Percentiles rank a stretch among this genome's conserved stretches.
phyloP scores from a whole-genome alignment of 64 coral and sea anemone species.

The Dendronephthya gigantea region DNA sequence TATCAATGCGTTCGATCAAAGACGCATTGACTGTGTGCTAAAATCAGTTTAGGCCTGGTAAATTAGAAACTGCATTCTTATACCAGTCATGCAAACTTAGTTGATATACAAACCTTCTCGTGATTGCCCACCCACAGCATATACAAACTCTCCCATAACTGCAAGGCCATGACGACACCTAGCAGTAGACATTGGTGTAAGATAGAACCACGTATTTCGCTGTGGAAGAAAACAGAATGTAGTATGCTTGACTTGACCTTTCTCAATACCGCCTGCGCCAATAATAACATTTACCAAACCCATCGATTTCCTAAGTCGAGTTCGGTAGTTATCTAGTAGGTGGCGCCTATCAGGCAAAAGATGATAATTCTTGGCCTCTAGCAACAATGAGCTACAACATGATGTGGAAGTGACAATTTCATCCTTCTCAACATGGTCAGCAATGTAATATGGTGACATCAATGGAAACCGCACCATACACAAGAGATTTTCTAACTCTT shows the following conservation, averaged over 20 bases:
- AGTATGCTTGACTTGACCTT: constrained; percentile 59
- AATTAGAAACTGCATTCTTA: too few relatives aligned
- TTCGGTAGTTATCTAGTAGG: constrained; percentile 80
- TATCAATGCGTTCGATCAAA: too few relatives aligned
- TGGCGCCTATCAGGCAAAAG: constrained; percentile 90
- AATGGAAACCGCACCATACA: constrained; percentile 52
- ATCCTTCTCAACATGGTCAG: constrained; percentile 68
- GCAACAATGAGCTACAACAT: constrained; percentile 37
- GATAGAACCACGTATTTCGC: constrained; percentile 71
- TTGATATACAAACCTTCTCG: constrained; percentile 71
- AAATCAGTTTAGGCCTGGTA: too few relatives aligned
- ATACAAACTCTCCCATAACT: constrained; percentile 95
- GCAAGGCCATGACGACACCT: constrained; percentile 83
- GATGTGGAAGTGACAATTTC: constrained; percentile 35
- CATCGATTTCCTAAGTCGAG: constrained; percentile 83
- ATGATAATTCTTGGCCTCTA: constrained; percentile 97
- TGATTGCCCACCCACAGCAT: constrained; percentile 95
- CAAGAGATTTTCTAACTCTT: constrained; percentile 46
- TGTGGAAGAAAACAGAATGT: constrained; percentile 78
- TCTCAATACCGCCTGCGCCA: constrained; percentile 85
- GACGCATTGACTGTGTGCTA: too few relatives aligned
- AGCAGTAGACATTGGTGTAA: constrained; percentile 63
- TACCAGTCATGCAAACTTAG: background rate
- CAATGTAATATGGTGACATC: constrained; percentile 90
- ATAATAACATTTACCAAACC: constrained; percentile 91